Percentiles rank a stretch among this genome's conserved stretches.
phyloP scores from a whole-genome alignment of 2,888 invertebrate genomes.

The Morpho achilles region DNA sequence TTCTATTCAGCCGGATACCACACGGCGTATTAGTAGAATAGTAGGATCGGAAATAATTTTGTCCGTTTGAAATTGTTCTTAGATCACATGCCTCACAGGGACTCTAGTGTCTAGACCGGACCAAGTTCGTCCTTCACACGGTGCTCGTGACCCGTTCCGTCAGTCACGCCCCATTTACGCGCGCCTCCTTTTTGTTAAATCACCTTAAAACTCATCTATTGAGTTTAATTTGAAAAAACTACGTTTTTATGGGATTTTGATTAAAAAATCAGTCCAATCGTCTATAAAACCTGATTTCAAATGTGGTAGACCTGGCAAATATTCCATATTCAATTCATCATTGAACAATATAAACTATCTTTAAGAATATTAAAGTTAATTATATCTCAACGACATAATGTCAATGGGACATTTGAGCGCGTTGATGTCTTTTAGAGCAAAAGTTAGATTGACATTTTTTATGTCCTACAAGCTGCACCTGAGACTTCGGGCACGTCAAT shows the following conservation, averaged over 20 bases:
- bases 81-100: conserved; percentile 12
- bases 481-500: no score
- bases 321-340: no score
- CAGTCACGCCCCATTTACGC: conserved; percentile 67
- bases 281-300: no score
- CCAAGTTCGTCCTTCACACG: conserved; percentile 29
- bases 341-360: no score
- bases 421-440: conserved; percentile 41
- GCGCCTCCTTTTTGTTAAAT: conserved; percentile 26
- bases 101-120: conserved; percentile 27
- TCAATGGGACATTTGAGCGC: conserved; percentile 26
- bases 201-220: conserved; percentile 19
- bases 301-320: no score
- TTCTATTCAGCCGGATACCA: no score
- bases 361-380: not conserved
- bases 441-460: conserved; percentile 5
- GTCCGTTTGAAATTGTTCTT: conserved; percentile 3
- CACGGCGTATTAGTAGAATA: no score
- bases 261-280: no score
- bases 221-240: not conserved
- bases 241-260: no score
- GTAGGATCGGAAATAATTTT: no score
- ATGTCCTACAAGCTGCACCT: not conserved
- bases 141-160: conserved; percentile 55
- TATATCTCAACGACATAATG: not conserved